Evolutionary conservation across 2,113 vertebrate species (phyloP), one percentile per base, ranked within the genome.

Genomic region (Semnornis frantzii): DNA sequence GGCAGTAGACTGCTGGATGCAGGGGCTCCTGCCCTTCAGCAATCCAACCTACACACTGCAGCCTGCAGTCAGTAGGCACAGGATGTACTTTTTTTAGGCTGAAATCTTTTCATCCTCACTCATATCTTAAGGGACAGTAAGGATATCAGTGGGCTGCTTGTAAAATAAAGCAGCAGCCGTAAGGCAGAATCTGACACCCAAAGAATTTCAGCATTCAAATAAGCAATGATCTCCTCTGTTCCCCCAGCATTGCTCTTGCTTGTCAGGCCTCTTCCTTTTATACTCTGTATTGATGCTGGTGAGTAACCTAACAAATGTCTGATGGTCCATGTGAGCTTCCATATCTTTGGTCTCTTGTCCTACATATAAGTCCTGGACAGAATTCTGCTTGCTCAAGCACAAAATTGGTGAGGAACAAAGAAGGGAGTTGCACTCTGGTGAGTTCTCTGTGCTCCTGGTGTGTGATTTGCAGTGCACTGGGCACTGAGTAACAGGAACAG

Each of bases 21-120:
- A 44, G 64, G 16, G 37, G 37, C 52, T 84, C 44, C 78, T 75
- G 85, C 33, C 70, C 77, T 86, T 50, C 37, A 60, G 52, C 46
- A 44, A 4, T n/a, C 55, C 1, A 8, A 4, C 52, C 39, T 5
- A 2, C 13, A 5, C 34, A 2, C 21, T 30, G 37, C 0, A 1
- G 28, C 28, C 77, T 93, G 74, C n/a, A 30, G 28, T 33, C 1
- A 0, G 28, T 9, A 55, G 70, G 42, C 59, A 76, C 52, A 73
- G 27, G 20, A 64, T 78, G 25, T 69, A 25, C 34, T 3, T 34
- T 14, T 82, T 84, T 46, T 21, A 69, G 76, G 48, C 73, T 88
- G 48, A 78, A 92, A 39, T 88, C 31, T 88, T 72, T 64, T 72
- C 65, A 89, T 79, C 30, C 39, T 82, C 48, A 24, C 44, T 82